Evolutionary conservation across 2,113 vertebrate species (phyloP), one percentile per base, ranked within the genome.

Genomic region (Andinoacara biseriatus): DNA sequence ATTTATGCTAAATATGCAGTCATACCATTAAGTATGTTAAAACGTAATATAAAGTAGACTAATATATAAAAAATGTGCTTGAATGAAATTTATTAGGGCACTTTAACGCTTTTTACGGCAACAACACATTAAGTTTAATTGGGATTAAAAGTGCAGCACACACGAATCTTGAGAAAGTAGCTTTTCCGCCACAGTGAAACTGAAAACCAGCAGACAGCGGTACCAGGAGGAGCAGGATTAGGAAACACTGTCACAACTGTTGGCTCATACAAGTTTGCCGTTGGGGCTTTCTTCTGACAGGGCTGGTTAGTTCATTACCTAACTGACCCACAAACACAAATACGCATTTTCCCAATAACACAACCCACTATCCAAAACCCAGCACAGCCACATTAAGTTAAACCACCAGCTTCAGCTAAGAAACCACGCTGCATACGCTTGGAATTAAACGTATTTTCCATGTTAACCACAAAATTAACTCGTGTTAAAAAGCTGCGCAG

Each of bases 181-280:
- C 63, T 46, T 6, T 8, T 3, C 49, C 49, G 3, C 22, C 63
- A 18, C 63, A 46, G 63, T 67, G 14, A 46, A 67, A 67, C 2
- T 46, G 63, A 40, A 67, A 67, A 46, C 63, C 22, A 26, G 40
- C 15, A 46, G 63, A 67, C 17, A 67, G 40, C 26, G 40, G 40
- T 67, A 18, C 63, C 22, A 67, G 3, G 22, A 67, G 63, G 40
- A 49, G 40, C 63, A 67, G 40, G 40, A 67, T 67, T 67, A 18
- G 63, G 63, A 67, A 67, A 67, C 43, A 46, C 63, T 46, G 63
- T 67, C 63, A 15, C 63, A 46, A 26, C 63, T 67, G 40, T 67
- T 67, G 63, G 22, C 63, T 67, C 63, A 67, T 67, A 67, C 14
- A 67, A 18, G 22, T 46, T 67, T 46, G 38, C 24, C 14, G 26